Conservation (phyloP, 2,888 invertebrate species). For the Chrysodeixis includens region DNA sequence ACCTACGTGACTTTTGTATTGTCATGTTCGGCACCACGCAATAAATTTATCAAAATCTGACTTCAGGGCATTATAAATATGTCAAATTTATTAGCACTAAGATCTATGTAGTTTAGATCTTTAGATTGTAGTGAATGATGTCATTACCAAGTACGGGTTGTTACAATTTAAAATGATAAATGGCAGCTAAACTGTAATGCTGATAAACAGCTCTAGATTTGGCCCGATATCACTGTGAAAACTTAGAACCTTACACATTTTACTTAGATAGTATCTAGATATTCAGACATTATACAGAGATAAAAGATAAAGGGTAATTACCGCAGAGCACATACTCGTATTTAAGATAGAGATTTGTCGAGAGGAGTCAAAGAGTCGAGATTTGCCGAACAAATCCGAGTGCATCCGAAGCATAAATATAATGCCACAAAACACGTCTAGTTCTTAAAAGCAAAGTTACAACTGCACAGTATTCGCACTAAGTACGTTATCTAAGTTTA, state of each 20-base stretch:
- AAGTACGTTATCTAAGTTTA: conserved; percentile 5
- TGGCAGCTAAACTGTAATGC: neutral
- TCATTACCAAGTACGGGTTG: neutral
- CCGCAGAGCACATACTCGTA: neutral
- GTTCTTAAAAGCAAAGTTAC: conserved; percentile 10
- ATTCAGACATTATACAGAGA: neutral
- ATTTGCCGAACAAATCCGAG: neutral
- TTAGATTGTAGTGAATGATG: neutral
- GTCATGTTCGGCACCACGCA: neutral
- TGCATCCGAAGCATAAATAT: neutral
- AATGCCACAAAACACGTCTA: conserved; percentile 9
- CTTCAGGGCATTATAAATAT: neutral
- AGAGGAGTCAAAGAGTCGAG: neutral
- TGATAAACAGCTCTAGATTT: neutral
- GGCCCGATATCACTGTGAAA: neutral
- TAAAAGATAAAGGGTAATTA: too few relatives aligned
- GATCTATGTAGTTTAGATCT: conserved; percentile 3
- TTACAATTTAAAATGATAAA: conserved; percentile 4
- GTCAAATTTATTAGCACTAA: conserved; percentile 1
- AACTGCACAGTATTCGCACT: neutral
- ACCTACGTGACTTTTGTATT: neutral
- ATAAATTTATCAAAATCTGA: neutral
- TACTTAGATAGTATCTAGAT: too few relatives aligned
- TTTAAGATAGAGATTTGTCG: neutral
- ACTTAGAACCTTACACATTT: neutral